Conservation (phyloP, 2,888 invertebrate species). For the Hirtodrosophila cameraria region DNA sequence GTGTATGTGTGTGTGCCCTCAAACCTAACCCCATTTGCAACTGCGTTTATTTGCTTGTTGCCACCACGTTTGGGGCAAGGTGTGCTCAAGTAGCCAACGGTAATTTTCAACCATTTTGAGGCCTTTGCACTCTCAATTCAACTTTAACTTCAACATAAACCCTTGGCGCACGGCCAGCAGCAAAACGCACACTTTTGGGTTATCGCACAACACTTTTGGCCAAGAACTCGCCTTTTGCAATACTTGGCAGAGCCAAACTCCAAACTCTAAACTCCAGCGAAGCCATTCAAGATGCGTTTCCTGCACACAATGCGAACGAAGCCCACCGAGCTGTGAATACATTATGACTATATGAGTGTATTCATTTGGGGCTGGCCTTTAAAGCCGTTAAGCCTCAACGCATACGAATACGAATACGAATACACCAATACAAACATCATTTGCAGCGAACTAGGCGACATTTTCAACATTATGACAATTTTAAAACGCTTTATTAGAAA, state of each 20-base stretch:
- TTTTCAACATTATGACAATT: no score
- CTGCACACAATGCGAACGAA: conserved; percentile 41
- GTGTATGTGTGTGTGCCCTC: background rate
- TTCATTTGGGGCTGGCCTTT: background rate
- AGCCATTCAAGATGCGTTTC: conserved; percentile 37
- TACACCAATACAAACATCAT: no score
- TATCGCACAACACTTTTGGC: conserved; percentile 40
- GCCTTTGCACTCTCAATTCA: conserved; percentile 54
- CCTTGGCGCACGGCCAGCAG: conserved; percentile 40
- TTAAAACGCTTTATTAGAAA: no score
- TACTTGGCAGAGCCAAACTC: conserved; percentile 19
- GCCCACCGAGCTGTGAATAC: conserved; percentile 35
- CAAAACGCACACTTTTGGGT: conserved; percentile 12
- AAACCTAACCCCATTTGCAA: conserved; percentile 4
- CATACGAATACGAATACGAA: no score
- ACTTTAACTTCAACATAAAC: no score
- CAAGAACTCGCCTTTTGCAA: no score
- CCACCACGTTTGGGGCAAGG: conserved; percentile 29
- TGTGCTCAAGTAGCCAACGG: conserved; percentile 59
- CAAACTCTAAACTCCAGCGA: conserved; percentile 2
- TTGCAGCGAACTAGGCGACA: no score
- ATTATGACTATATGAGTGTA: conserved; percentile 14
- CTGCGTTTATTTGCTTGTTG: conserved; percentile 54
- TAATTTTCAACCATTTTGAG: conserved; percentile 47
- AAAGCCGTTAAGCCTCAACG: no score